Evolutionary conservation across 1,140 invertebrate species (phyloP).

Genomic region (Diabrotica virgifera): DNA sequence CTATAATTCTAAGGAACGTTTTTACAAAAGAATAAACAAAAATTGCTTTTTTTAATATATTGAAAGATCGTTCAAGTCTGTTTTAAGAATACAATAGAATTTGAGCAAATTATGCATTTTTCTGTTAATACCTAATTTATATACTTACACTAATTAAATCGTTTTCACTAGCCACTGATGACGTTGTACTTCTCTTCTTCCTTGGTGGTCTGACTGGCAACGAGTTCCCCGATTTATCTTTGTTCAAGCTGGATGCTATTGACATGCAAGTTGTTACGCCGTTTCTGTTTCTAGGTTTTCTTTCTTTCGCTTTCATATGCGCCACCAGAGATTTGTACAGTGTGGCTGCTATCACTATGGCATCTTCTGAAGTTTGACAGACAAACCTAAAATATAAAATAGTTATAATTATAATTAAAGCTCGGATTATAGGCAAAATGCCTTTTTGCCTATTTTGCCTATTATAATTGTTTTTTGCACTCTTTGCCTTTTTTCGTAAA

Average conservation of each 20-base stretch:
- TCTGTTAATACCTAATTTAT: neutral
- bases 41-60: too few relatives aligned
- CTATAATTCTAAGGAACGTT: too few relatives aligned
- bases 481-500: too few relatives aligned
- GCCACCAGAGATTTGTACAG: slow-evolving; percentile 81
- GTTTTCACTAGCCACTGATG: slow-evolving; percentile 58
- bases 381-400: slow-evolving; percentile 58
- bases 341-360: slow-evolving; percentile 85
- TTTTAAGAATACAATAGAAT: too few relatives aligned
- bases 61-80: too few relatives aligned
- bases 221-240: slow-evolving; percentile 46
- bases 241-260: slow-evolving; percentile 36
- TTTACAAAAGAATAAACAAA: too few relatives aligned
- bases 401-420: neutral
- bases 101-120: neutral
- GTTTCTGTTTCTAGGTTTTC: slow-evolving; percentile 61
- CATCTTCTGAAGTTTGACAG: slow-evolving; percentile 82
- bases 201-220: slow-evolving; percentile 56
- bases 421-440: too few relatives aligned
- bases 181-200: slow-evolving; percentile 58
- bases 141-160: slow-evolving; percentile 50
- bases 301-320: slow-evolving; percentile 65
- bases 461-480: too few relatives aligned
- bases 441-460: too few relatives aligned
- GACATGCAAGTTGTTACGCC: slow-evolving; percentile 53